Base-by-base conservation (phyloP, 2,797 vertebrate species). In the Scyliorhinus canicula region DNA sequence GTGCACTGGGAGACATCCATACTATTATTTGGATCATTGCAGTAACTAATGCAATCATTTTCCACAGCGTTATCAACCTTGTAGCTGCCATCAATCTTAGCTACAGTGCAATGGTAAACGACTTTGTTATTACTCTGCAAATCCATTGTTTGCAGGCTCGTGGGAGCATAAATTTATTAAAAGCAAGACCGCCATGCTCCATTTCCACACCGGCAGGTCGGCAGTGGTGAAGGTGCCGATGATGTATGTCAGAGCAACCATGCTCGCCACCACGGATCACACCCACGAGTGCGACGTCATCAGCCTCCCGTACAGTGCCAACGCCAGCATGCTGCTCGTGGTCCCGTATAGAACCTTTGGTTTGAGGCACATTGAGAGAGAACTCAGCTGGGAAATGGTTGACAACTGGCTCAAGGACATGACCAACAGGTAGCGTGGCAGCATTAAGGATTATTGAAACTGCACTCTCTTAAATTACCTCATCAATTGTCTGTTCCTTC, bases 101-200 rank as follows among this genome's bases (percentile, higher is more conserved):
- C 69, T 94, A 14, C 67, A 21, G 93, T 52, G 47, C 31, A 55
- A 31, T 74, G 65, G 47, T n/a, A 74, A 67, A 74, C 50, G 44
- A 14, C 69, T 35, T 57, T 74, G 69, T 71, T 74, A 94, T 94
- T 69, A 71, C 50, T 94, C 28, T 94, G 65, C 28, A 69, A 71
- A 60, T 94, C 44, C 50, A 3, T 50, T 94, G 50, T 52, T 69
- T 74, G 24, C 69, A 94, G 93, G 93, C 31, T 35, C 35, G 69
- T 94, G 93, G 93, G 93, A 94, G 67, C 93, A 94, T 50, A 94
- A 94, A 69, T 94, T 94, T 74, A 94, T 94, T 28, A 94, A 94
- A 55, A 71, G 93, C 47, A 94, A 94, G 44, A 94, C 93, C 0
- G 47, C 93, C 67, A 55, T 55, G 93, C 93, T 74, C 67, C 47